These are phyloP conservation scores for Macropis europaea DNA, from an alignment of 2,888 invertebrate species.

Conservation along the genomic window DNA sequence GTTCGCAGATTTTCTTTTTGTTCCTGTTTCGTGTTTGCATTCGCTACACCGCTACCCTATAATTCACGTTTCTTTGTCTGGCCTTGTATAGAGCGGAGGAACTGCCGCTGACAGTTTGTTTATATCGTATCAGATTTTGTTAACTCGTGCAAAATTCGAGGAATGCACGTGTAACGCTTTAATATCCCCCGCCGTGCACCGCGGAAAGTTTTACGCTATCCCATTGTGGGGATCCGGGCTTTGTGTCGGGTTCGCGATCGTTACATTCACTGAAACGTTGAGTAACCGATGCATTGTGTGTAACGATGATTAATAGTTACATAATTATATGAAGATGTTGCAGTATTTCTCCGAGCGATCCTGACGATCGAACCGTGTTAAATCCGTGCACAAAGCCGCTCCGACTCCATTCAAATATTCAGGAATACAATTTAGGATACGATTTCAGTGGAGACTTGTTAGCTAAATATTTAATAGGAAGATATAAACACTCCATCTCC, in stretches of 20 bases:
- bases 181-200: background rate
- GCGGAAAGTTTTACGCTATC: background rate
- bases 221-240: background rate
- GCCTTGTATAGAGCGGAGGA: background rate
- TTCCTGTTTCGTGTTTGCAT: background rate
- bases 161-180: background rate
- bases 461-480: no score
- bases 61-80: constrained; percentile 38
- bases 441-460: background rate
- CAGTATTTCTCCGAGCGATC: background rate
- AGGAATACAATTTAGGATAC: background rate
- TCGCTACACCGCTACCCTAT: background rate
- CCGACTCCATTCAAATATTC: background rate
- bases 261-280: no score
- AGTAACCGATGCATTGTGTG: no score
- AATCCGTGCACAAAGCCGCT: background rate
- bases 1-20: constrained; percentile 37
- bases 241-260: no score
- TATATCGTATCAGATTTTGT: constrained; percentile 20
- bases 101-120: constrained; percentile 44
- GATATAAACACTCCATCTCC: background rate
- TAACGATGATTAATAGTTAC: background rate
- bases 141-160: constrained; percentile 7
- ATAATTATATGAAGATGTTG: background rate
- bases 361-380: background rate